Percentiles rank a stretch among this genome's conserved stretches.
These are phyloP conservation scores for Microtus montanus DNA, from an alignment of 2,113 vertebrate genomes.

Conservation along the genomic window DNA sequence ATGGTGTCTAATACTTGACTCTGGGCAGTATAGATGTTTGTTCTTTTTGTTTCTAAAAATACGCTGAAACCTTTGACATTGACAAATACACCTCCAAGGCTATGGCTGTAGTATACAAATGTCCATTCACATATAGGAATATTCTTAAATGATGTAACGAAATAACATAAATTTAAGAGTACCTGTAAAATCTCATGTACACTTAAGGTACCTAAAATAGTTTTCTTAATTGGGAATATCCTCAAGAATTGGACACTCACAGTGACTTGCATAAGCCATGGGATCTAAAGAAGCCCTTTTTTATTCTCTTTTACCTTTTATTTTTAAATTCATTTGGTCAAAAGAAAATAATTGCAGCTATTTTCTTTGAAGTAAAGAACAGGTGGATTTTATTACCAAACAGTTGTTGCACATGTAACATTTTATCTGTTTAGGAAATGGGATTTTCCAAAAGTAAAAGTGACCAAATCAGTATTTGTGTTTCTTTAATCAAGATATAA, in stretches of 20 bases:
- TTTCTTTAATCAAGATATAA: conserved; percentile 67
- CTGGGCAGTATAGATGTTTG: not conserved
- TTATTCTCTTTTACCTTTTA: not conserved
- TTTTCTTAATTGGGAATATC: conserved; percentile 32
- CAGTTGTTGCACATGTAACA: conserved; percentile 17
- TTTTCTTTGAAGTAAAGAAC: not conserved
- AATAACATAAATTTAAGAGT: conserved; percentile 22
- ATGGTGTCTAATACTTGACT: not conserved
- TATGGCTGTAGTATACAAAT: not conserved
- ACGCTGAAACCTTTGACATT: conserved; percentile 8
- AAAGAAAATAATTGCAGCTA: conserved; percentile 49
- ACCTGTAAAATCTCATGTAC: not conserved
- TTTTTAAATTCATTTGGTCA: not conserved
- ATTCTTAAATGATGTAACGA: conserved; percentile 52
- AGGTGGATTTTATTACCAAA: conserved; percentile 57
- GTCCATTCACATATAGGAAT: conserved; percentile 9
- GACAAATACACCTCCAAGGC: conserved; percentile 13
- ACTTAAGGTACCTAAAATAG: conserved; percentile 12
- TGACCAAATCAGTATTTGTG: conserved; percentile 62
- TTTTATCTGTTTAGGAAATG: conserved; percentile 38
- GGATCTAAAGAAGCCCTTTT: conserved; percentile 7
- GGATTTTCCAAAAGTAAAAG: conserved; percentile 43
- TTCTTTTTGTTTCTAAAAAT: not conserved
- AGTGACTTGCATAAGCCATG: not conserved
- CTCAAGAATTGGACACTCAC: not conserved